Evolutionary conservation across 2,888 invertebrate species (phyloP).

Genomic region (Oscheius onirici): DNA sequence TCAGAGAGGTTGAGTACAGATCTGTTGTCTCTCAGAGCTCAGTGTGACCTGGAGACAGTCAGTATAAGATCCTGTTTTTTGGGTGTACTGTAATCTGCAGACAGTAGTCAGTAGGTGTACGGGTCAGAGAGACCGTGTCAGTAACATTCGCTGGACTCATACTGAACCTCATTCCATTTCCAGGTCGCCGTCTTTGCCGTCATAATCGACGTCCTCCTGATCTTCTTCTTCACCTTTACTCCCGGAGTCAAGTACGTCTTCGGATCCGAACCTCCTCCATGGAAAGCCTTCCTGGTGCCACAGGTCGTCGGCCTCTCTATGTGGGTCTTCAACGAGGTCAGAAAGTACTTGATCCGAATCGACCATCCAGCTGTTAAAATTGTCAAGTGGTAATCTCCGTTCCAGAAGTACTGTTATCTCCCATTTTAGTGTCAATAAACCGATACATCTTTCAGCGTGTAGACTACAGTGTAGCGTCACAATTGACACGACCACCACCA

Average conservation of each 20-base stretch:
- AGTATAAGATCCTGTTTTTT: no score
- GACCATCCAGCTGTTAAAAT: constrained; percentile 45
- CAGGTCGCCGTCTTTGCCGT: constrained; percentile 51
- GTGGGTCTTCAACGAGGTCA: constrained; percentile 57
- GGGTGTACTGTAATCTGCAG: no score
- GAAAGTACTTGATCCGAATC: constrained; percentile 55
- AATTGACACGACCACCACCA: no score
- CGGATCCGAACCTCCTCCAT: constrained; percentile 57
- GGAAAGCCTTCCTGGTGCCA: constrained; percentile 56
- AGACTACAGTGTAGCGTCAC: no score
- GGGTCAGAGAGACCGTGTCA: neutral
- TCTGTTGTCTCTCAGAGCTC: no score
- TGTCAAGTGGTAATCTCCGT: constrained; percentile 49
- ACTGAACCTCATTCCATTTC: no score
- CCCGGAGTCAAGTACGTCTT: constrained; percentile 57
- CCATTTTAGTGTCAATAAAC: no score
- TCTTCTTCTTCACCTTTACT: constrained; percentile 56
- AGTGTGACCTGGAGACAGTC: no score
- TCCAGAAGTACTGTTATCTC: no score
- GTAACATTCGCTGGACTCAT: neutral
- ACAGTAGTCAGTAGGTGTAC: no score
- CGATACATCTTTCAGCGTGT: no score
- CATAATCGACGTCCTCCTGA: constrained; percentile 54
- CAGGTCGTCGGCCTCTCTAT: constrained; percentile 53
- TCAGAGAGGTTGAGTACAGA: no score